Conservation (phyloP, 2,888 invertebrate species). For the Chalcosyrphus nemorum region DNA sequence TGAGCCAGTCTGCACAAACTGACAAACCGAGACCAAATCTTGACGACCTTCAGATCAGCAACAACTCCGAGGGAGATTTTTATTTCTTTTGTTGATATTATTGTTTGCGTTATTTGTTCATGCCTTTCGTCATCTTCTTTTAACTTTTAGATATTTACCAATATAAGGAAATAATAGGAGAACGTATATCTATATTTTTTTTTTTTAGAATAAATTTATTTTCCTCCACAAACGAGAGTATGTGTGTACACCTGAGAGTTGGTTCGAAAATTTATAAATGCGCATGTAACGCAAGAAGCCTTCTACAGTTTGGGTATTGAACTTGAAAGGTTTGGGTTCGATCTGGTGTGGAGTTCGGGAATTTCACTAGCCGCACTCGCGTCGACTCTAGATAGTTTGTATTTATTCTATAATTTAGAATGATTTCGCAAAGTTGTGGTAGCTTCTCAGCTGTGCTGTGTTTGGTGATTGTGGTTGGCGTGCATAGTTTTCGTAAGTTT, state of each 20-base stretch:
- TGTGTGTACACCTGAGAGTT: neutral
- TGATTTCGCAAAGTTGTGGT: constrained; percentile 29
- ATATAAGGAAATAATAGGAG: constrained; percentile 67
- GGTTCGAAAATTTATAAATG: constrained; percentile 70
- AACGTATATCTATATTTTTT: constrained; percentile 29
- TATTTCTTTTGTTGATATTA: constrained; percentile 51
- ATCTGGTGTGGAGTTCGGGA: constrained; percentile 42
- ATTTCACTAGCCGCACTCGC: constrained; percentile 21
- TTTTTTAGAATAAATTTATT: constrained; percentile 64
- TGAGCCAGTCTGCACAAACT: constrained; percentile 32
- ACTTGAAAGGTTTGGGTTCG: constrained; percentile 57
- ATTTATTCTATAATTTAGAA: neutral
- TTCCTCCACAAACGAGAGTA: constrained; percentile 8
- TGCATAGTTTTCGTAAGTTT: constrained; percentile 65
- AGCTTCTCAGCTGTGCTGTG: constrained; percentile 21
- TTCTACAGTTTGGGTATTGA: constrained; percentile 62
- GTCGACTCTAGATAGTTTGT: constrained; percentile 10
- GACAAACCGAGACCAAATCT: constrained; percentile 33
- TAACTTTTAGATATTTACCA: constrained; percentile 47
- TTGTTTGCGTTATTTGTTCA: constrained; percentile 53
- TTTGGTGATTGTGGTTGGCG: constrained; percentile 20
- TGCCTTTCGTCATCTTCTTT: constrained; percentile 61
- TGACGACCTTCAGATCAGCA: constrained; percentile 65
- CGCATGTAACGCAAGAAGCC: constrained; percentile 62
- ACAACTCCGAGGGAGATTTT: constrained; percentile 37